Conservation (phyloP, 1,140 invertebrate species). For the Diachasmimorpha longicaudata region DNA sequence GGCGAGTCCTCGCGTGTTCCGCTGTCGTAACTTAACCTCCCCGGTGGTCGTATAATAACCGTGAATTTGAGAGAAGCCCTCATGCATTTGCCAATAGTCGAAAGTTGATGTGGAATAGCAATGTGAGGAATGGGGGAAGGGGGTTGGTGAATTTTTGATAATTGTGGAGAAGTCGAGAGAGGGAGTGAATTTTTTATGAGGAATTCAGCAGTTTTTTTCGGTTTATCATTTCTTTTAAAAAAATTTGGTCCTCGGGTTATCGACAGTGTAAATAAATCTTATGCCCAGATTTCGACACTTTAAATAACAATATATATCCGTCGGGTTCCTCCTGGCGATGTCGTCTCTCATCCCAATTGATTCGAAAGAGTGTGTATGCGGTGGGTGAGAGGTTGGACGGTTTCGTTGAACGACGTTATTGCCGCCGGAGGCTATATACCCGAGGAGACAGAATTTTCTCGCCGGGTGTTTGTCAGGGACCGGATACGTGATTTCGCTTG, state of each 20-base stretch:
- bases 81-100: neutral
- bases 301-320: too few relatives aligned
- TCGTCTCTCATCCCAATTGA: neutral
- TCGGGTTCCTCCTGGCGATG: neutral
- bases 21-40: constrained; percentile 21
- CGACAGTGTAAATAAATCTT: too few relatives aligned
- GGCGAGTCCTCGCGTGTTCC: constrained; percentile 11
- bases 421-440: neutral
- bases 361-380: neutral
- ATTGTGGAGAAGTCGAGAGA: too few relatives aligned
- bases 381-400: neutral
- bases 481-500: neutral
- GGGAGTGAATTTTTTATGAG: too few relatives aligned
- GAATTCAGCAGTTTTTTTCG: too few relatives aligned
- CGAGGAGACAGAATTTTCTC: neutral
- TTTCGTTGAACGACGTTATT: neutral
- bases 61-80: neutral
- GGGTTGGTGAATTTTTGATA: neutral
- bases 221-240: too few relatives aligned
- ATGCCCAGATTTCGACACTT: too few relatives aligned
- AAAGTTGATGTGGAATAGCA: neutral
- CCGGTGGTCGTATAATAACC: constrained; percentile 6
- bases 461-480: neutral
- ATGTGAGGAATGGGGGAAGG: neutral
- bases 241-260: too few relatives aligned